Evolutionary conservation across 2,113 vertebrate species (phyloP).

Genomic region (Gambusia holbrooki): DNA sequence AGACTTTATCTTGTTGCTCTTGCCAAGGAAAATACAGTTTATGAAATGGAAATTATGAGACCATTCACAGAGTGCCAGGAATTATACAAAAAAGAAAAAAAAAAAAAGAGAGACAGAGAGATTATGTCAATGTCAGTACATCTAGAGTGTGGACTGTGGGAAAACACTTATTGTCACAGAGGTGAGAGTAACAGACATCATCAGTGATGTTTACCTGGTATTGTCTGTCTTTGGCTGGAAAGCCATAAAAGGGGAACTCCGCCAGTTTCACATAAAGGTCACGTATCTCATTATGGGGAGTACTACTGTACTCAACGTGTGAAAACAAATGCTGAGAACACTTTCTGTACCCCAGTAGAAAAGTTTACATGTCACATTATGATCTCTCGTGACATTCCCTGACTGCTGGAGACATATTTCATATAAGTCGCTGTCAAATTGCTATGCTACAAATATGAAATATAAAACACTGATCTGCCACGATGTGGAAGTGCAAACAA

Average conservation of each 20-base stretch:
- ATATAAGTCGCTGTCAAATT: background rate
- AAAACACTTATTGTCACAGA: slow-evolving; percentile 30
- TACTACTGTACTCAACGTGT: background rate
- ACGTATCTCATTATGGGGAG: slow-evolving; percentile 15
- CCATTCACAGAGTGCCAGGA: slow-evolving; percentile 73
- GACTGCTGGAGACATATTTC: background rate
- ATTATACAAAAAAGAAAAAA: slow-evolving; percentile 48
- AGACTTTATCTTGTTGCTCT: slow-evolving; percentile 62
- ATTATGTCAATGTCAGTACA: slow-evolving; percentile 62
- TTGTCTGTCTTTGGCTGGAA: background rate
- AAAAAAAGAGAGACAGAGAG: background rate
- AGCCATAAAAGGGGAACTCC: slow-evolving; percentile 23
- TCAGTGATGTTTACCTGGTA: slow-evolving; percentile 17
- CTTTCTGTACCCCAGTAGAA: slow-evolving; percentile 4
- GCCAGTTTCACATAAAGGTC: slow-evolving; percentile 21
- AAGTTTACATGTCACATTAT: background rate
- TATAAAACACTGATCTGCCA: background rate
- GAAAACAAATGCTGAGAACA: background rate
- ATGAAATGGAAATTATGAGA: slow-evolving; percentile 84
- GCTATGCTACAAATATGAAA: background rate
- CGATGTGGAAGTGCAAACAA: background rate
- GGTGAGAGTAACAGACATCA: slow-evolving; percentile 5
- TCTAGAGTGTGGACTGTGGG: slow-evolving; percentile 43
- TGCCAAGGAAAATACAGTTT: slow-evolving; percentile 81
- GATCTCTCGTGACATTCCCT: background rate